Percentiles rank a stretch among this genome's conserved stretches.
Conservation (phyloP, 2,797 vertebrate species). For the Chelonia mydas region DNA sequence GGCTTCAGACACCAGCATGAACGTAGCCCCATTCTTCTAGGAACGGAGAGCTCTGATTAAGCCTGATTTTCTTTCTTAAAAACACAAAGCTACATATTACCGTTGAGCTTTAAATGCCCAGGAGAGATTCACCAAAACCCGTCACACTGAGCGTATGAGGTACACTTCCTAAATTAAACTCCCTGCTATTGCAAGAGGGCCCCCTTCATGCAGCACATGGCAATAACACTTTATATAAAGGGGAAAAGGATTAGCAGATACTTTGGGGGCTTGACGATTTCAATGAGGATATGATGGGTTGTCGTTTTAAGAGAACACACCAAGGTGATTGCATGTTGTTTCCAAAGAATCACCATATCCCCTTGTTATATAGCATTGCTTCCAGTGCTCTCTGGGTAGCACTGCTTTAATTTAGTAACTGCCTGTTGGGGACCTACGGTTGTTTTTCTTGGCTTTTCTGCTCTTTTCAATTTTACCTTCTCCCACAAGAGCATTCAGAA, state of each 20-base stretch:
- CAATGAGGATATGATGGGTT: too few relatives aligned
- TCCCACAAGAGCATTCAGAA: neutral
- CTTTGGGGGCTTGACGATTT: neutral
- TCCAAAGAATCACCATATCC: neutral
- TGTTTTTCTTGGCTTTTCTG: neutral
- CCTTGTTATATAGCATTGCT: neutral
- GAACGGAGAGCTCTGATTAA: too few relatives aligned
- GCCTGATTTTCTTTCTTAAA: too few relatives aligned
- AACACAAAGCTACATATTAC: neutral
- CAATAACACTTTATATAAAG: neutral
- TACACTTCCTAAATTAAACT: neutral
- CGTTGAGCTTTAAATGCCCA: neutral
- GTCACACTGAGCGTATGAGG: too few relatives aligned
- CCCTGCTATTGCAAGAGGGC: neutral
- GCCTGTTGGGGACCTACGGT: neutral
- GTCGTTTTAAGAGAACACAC: slow-evolving; percentile 3
- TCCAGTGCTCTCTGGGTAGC: neutral
- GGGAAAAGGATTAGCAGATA: neutral
- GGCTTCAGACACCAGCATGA: neutral
- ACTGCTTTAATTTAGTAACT: neutral
- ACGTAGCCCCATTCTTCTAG: neutral
- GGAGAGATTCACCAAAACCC: neutral
- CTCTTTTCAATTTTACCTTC: slow-evolving; percentile 10
- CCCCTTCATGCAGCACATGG: neutral
- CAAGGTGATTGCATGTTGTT: neutral